These are phyloP conservation scores for Acanthosepion lycidas DNA, from an alignment of 2,888 invertebrate species.

Conservation along the genomic window DNA sequence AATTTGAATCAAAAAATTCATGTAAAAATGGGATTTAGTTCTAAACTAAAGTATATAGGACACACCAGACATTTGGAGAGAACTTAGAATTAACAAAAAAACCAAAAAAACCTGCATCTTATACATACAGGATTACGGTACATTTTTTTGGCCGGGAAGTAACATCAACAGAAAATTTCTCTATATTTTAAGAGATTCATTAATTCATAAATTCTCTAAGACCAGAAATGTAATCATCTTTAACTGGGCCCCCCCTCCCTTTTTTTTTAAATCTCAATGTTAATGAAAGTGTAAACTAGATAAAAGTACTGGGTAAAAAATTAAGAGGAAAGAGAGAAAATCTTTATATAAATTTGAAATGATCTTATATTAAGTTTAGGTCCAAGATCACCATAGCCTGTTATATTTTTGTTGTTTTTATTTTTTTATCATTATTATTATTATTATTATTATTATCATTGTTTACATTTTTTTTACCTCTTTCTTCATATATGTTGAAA, in stretches of 20 bases:
- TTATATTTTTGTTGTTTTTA: background rate
- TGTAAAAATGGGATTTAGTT: too few species aligned
- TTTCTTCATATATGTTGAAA: constrained; percentile 9
- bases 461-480: constrained; percentile 33
- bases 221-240: constrained; percentile 2
- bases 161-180: background rate
- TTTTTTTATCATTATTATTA: background rate
- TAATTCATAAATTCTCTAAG: background rate
- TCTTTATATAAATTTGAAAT: background rate
- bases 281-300: background rate
- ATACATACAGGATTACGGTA: too few species aligned
- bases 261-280: background rate
- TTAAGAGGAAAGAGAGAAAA: background rate
- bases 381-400: constrained; percentile 4
- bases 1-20: too few species aligned
- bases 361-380: background rate
- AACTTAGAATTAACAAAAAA: too few species aligned
- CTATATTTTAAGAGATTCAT: background rate
- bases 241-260: background rate
- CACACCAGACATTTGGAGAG: too few species aligned
- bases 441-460: background rate
- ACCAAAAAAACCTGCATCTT: too few species aligned
- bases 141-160: too few species aligned
- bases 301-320: background rate
- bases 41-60: too few species aligned